phyloP scores from a whole-genome alignment of 2,888 invertebrate species.

The Acheta domesticus region DNA sequence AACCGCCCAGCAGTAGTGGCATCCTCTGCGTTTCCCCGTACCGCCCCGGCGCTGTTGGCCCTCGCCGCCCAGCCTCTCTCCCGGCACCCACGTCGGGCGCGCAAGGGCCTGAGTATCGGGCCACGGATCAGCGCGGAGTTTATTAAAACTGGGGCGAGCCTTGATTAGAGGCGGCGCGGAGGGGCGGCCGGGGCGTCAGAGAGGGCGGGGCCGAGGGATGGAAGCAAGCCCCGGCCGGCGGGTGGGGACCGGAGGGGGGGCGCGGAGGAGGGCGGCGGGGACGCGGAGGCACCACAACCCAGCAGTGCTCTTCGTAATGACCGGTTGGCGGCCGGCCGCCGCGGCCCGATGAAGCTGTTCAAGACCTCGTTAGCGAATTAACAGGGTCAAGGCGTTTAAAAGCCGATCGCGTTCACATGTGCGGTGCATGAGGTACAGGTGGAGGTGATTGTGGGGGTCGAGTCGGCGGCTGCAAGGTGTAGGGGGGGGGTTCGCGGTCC shows the following conservation, averaged over 20 bases:
- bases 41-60: background rate
- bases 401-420: too few species aligned
- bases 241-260: background rate
- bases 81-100: background rate
- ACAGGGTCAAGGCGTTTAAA: too few species aligned
- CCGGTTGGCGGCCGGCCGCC: too few species aligned
- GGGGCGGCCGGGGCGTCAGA: background rate
- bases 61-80: background rate
- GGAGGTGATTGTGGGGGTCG: too few species aligned
- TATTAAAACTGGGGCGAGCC: conserved; percentile 18
- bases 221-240: background rate
- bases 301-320: too few species aligned
- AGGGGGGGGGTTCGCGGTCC: too few species aligned
- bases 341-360: too few species aligned
- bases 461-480: too few species aligned
- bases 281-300: background rate
- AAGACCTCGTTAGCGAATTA: too few species aligned
- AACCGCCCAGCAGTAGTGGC: too few species aligned
- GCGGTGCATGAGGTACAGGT: too few species aligned
- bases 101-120: background rate
- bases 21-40: too few species aligned
- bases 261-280: background rate
- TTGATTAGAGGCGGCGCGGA: conserved; percentile 4
- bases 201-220: background rate
- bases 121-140: conserved; percentile 1